Percentiles rank a stretch among this genome's conserved stretches.
Evolutionary conservation across 2,113 vertebrate genomes (phyloP).

Genomic region (Phylloscopus trochiloides): DNA sequence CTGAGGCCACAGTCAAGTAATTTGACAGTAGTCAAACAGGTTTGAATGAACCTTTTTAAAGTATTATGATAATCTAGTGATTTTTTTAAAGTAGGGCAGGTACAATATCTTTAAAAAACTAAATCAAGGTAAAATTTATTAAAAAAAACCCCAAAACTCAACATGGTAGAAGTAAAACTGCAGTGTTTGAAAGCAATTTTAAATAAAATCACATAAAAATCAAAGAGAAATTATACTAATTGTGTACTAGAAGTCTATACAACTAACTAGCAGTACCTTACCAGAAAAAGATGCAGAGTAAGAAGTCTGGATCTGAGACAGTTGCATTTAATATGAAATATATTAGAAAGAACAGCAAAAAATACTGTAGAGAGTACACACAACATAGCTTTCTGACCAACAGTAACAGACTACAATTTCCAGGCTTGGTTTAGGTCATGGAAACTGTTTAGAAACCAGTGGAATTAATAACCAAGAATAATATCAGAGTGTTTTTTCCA

Average conservation of each 20-base stretch:
- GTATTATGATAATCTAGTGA: not conserved
- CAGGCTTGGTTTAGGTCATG: not conserved
- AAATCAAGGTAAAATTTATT: not conserved
- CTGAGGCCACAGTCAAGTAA: not conserved
- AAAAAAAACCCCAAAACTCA: not conserved
- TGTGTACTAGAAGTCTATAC: not conserved
- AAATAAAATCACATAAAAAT: not conserved
- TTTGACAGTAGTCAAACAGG: not conserved
- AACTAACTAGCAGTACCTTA: not conserved
- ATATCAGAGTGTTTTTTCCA: not conserved
- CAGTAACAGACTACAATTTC: not conserved
- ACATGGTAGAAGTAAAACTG: not conserved
- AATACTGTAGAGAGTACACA: not conserved
- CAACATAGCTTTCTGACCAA: not conserved
- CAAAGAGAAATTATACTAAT: not conserved
- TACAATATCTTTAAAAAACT: not conserved
- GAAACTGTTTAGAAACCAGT: not conserved
- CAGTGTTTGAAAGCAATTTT: not conserved
- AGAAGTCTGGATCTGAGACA: not conserved
- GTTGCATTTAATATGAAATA: not conserved
- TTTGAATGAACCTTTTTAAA: not conserved
- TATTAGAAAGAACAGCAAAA: not conserved
- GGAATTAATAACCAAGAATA: not conserved
- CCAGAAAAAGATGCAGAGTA: not conserved
- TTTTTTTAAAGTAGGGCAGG: not conserved